Percentiles rank a stretch among this genome's conserved stretches.
Evolutionary conservation across 2,888 invertebrate species (phyloP).

Genomic region (Pteria penguin): DNA sequence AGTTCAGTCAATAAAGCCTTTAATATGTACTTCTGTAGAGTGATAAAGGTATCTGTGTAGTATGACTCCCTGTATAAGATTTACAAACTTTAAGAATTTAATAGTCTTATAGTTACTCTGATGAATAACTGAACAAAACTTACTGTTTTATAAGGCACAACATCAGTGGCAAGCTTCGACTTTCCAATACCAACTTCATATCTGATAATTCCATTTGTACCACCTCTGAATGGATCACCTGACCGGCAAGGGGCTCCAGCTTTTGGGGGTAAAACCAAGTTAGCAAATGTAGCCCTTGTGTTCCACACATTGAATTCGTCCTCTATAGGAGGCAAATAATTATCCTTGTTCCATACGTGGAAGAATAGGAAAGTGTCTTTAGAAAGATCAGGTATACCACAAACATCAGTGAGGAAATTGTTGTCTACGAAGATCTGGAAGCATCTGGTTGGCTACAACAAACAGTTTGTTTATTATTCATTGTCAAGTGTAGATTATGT

Average conservation of each 20-base stretch:
- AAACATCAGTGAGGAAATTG: constrained; percentile 45
- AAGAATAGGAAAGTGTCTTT: constrained; percentile 51
- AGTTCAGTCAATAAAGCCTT: too few species aligned
- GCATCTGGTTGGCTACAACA: constrained; percentile 57
- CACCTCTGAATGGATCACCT: constrained; percentile 61
- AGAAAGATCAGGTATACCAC: constrained; percentile 57
- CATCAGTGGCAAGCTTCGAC: constrained; percentile 26
- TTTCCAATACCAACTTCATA: constrained; percentile 65
- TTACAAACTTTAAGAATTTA: too few species aligned
- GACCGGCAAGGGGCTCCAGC: constrained; percentile 52
- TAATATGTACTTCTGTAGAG: too few species aligned
- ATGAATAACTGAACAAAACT: too few species aligned
- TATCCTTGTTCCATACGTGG: constrained; percentile 61
- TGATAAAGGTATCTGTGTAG: too few species aligned
- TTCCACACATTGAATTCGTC: constrained; percentile 49
- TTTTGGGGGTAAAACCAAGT: constrained; percentile 56
- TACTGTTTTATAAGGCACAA: constrained; percentile 36
- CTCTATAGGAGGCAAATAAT: constrained; percentile 46
- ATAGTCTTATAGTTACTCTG: too few species aligned
- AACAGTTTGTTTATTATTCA: too few species aligned
- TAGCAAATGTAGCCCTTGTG: constrained; percentile 48
- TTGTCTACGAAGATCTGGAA: constrained; percentile 51
- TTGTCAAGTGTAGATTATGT: too few species aligned
- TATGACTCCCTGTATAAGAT: too few species aligned
- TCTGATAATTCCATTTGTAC: constrained; percentile 54